These are phyloP conservation scores for Urocitellus parryii DNA, from an alignment of 2,113 vertebrate species.

Conservation along the genomic window DNA sequence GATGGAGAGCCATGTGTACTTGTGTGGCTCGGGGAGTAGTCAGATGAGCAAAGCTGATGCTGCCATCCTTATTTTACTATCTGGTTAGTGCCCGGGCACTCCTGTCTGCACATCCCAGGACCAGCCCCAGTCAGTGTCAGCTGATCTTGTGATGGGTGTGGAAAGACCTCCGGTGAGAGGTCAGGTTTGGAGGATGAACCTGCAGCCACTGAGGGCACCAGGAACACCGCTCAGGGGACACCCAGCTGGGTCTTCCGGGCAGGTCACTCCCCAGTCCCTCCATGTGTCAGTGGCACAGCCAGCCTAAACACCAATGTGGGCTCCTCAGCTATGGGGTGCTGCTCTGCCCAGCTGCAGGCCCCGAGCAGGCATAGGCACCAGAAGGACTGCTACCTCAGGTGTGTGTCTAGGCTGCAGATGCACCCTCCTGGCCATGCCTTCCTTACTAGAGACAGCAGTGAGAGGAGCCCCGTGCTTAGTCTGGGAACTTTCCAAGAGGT, in stretches of 20 bases:
- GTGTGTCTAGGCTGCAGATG: too few relatives aligned
- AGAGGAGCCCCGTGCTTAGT: neutral
- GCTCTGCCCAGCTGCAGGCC: neutral
- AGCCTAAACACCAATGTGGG: too few relatives aligned
- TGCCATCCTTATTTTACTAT: neutral
- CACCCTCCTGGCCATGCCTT: too few relatives aligned
- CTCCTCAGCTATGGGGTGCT: too few relatives aligned
- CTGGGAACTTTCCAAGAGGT: neutral
- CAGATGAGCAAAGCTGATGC: neutral
- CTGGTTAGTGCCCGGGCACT: neutral
- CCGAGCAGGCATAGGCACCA: neutral
- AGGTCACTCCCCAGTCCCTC: too few relatives aligned
- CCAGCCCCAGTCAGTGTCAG: neutral
- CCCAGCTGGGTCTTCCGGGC: too few relatives aligned
- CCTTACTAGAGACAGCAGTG: neutral
- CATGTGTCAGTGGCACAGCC: too few relatives aligned
- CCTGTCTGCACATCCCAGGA: neutral
- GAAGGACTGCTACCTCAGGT: neutral
- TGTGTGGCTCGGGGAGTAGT: neutral
- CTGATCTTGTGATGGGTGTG: fast-evolving
- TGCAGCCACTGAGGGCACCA: neutral
- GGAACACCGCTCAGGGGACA: too few relatives aligned
- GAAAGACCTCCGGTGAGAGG: neutral
- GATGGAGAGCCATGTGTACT: too few relatives aligned
- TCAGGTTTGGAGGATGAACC: neutral